These are phyloP conservation scores for Phrynocephalus versicolor DNA, from an alignment of 2,113 vertebrate genomes.

Conservation along the genomic window DNA sequence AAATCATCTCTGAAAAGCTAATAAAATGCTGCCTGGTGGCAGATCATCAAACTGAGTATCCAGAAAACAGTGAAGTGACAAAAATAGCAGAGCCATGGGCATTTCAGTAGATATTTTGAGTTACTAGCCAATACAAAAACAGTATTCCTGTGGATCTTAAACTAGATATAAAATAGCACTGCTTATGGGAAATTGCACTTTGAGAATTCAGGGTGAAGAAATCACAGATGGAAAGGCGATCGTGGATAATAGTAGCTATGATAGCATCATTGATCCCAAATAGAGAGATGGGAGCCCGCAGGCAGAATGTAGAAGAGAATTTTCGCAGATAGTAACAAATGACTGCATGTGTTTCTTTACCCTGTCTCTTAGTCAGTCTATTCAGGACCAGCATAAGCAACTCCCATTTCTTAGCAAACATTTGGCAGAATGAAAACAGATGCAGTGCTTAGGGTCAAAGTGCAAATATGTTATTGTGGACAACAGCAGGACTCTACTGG, in stretches of 20 bases:
- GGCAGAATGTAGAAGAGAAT: slow-evolving; percentile 38
- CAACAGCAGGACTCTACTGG: slow-evolving; percentile 2
- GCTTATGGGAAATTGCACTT: slow-evolving; percentile 46
- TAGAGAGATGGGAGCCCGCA: slow-evolving; percentile 34
- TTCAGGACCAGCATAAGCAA: slow-evolving; percentile 7
- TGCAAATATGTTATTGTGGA: not conserved
- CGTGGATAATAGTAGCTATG: slow-evolving; percentile 53
- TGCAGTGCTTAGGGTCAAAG: not conserved
- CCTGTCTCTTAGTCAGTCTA: not conserved
- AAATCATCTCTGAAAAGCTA: slow-evolving; percentile 36
- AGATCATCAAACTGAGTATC: slow-evolving; percentile 21
- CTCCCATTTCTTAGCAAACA: not conserved
- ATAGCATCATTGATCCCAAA: slow-evolving; percentile 48
- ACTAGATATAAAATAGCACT: slow-evolving; percentile 43
- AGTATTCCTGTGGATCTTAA: slow-evolving; percentile 46
- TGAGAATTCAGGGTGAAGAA: slow-evolving; percentile 40
- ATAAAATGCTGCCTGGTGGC: slow-evolving; percentile 4
- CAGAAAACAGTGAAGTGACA: slow-evolving; percentile 39
- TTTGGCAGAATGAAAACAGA: not conserved
- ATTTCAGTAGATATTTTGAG: slow-evolving; percentile 18
- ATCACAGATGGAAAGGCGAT: slow-evolving; percentile 46
- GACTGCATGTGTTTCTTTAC: fast-evolving
- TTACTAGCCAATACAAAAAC: slow-evolving; percentile 37
- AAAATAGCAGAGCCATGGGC: slow-evolving; percentile 18
- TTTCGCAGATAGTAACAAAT: slow-evolving; percentile 10